Percentiles rank a stretch among this genome's conserved stretches.
phyloP scores from a whole-genome alignment of 92 coral and sea anemone species.

The Parazoanthus swiftii region DNA sequence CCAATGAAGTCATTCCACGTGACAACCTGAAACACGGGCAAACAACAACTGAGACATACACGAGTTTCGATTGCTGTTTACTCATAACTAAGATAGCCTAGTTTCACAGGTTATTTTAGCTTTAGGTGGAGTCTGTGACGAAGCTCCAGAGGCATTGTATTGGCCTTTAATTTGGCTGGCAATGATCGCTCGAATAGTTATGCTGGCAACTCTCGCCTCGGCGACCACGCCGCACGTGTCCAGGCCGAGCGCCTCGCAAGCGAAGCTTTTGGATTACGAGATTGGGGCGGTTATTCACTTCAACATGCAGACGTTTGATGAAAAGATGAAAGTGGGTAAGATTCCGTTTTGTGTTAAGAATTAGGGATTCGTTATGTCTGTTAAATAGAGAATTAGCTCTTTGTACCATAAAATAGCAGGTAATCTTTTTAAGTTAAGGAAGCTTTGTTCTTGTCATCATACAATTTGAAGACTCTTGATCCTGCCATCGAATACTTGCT shows the following conservation, averaged over 20 bases:
- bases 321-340: constrained; percentile 70
- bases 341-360: neutral
- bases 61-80: too few species aligned
- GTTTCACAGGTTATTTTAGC: neutral
- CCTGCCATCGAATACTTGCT: neutral
- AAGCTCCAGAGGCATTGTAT: neutral
- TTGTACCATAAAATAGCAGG: neutral
- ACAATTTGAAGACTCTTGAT: neutral
- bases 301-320: constrained; percentile 80
- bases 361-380: neutral
- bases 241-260: constrained; percentile 72
- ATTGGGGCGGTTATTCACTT: constrained; percentile 89
- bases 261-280: constrained; percentile 76
- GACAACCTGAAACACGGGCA: too few species aligned
- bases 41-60: too few species aligned
- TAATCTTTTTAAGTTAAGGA: neutral
- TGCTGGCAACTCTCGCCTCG: neutral
- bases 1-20: too few species aligned
- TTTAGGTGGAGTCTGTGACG: neutral
- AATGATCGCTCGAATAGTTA: neutral
- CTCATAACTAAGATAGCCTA: too few species aligned
- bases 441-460: neutral
- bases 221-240: constrained; percentile 5
- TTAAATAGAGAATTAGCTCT: neutral
- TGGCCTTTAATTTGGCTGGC: neutral